phyloP scores from a whole-genome alignment of 2,113 vertebrate species.

The Lamprologus tigripictilis region DNA sequence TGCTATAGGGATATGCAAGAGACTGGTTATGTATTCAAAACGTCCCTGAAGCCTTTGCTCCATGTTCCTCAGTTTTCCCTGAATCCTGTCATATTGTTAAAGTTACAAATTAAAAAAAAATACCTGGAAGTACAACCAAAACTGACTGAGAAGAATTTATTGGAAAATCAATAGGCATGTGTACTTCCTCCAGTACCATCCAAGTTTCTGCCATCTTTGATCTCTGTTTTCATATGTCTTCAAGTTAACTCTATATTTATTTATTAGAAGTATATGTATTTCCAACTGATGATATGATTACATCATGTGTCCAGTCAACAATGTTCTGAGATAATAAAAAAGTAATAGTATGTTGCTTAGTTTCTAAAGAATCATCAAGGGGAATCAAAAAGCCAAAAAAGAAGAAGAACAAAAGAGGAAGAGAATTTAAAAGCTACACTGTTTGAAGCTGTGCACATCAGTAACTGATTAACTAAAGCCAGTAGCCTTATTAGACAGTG shows the following conservation, averaged over 20 bases:
- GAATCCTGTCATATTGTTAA: background rate
- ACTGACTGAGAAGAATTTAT: background rate
- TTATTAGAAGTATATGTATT: background rate
- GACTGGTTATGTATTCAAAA: background rate
- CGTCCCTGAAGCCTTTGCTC: background rate
- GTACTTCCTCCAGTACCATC: background rate
- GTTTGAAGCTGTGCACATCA: background rate
- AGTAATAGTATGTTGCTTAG: background rate
- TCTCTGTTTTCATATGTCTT: background rate
- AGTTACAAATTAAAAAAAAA: background rate
- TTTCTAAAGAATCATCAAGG: background rate
- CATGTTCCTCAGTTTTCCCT: background rate
- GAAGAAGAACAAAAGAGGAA: background rate
- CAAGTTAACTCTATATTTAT: background rate
- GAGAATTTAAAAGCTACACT: background rate
- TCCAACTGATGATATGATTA: background rate
- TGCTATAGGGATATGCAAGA: background rate
- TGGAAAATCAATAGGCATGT: background rate
- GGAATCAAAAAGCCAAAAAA: background rate
- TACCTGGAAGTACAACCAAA: background rate
- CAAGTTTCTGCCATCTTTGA: background rate
- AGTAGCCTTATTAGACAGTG: background rate
- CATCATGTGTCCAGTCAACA: background rate
- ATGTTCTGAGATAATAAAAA: background rate
- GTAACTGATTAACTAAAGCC: background rate